Base-by-base conservation (phyloP, 2,113 vertebrate species). In the Cairina moschata region DNA sequence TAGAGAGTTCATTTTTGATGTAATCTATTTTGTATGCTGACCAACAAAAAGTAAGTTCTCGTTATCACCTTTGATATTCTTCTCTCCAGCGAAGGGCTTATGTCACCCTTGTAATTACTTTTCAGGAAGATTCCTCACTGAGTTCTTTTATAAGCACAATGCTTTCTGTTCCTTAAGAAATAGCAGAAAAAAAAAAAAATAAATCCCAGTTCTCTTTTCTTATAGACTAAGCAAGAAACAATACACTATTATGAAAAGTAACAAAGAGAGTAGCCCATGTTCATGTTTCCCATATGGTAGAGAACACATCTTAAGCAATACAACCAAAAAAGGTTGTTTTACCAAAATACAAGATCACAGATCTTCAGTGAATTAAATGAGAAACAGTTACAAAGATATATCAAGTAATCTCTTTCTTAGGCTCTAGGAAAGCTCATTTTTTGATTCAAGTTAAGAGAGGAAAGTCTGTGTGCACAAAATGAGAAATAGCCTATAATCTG, bases 41-140 rank as follows among this genome's bases (percentile, higher is more conserved):
- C 52, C 91, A 81, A 78, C 79, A 58, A 68, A 67, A 96, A 62
- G 46, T 55, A 92, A 55, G 36, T 71, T 76, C 42, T 91, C 65
- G 69, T 86, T 86, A 46, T 60, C 50, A 88, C 46, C 44, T 94
- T 76, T 97, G 91, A 96, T 94, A 60, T 69, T 83, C 40, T 31
- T 92, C 25, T 67, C 50, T 48, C 56, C 75, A 73, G 65, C 92
- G 66, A 58, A 72, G 34, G 46, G 42, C 65, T 95, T 89, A 94
- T 82, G 48, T 58, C 80, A 87, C 46, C 58, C 73, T 67, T 44
- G 67, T 87, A 72, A 79, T 90, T 80, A 95, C 93, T 54, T 67
- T 66, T 56, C 74, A 54, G 17, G 34, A 82, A 44, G 75, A 83
- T 68, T 92, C 85, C 90, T 44, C 60, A 32, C 44, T 95, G 72